Evolutionary conservation across 2,113 vertebrate species (phyloP), one percentile per base, ranked within the genome.

Genomic region (Chaetops frenatus): DNA sequence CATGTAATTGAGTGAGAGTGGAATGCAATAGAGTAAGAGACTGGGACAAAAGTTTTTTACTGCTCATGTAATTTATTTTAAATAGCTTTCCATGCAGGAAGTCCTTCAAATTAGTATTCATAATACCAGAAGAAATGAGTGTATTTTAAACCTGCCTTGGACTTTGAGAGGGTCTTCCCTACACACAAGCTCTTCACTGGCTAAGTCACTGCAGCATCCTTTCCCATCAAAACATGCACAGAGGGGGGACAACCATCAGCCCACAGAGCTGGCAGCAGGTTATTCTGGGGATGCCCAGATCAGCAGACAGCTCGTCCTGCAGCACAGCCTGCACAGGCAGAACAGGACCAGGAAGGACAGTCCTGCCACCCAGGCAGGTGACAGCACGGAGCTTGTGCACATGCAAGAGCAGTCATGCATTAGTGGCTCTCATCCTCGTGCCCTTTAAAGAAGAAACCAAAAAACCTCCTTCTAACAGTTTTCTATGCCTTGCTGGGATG

Each of bases 341-440:
- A 36, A 33, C 78, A 31, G 1, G 13, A 62, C 29, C 8, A 0
- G 35, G 65, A 88, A 74, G 76, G 71, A 71, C 81, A 92, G 62
- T 9, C 73, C 74, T 86, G 76, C 90, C 81, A 77, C 42, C 64
- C 15, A 7, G 71, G 92, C 90, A 51, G 74, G 45, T 16, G 80
- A 78, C 87, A 73, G 74, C 78, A 33, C 0, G 0, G 13, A 28
- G 40, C 27, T 21, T 4, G 53, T 0, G 51, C 90, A 56, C 93
- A 88, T 78, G 90, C 92, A 95, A 86, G 90, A 80, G 93, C 91
- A 81, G 48, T 29, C 92, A 91, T 81, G 88, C 89, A 1, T 86
- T 72, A 69, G 83, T 4, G 36, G 28, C 89, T 89, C 73, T 64
- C 53, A 65, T 45, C 70, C 64, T 36, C 5, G 1, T 29, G 76